Percentiles rank a stretch among this genome's conserved stretches.
Conservation (phyloP, 2,113 vertebrate species). For the Poicephalus gulielmi region DNA sequence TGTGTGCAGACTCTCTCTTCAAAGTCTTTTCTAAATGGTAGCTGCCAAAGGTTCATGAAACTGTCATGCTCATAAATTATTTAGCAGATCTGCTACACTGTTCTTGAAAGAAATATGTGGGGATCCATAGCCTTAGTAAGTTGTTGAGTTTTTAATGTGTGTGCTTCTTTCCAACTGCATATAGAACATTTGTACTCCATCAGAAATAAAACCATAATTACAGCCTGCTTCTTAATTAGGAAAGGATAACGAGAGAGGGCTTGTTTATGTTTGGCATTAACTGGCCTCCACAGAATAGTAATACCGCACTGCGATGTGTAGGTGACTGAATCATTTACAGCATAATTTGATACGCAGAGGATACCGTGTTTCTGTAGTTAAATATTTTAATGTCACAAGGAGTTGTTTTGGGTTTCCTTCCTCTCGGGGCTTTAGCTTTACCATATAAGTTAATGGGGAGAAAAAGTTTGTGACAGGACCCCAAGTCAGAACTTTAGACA, state of each 20-base stretch:
- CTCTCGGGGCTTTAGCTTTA: not conserved
- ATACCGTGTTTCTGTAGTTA: not conserved
- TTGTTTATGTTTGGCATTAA: not conserved
- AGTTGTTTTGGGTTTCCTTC: not conserved
- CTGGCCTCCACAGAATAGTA: not conserved
- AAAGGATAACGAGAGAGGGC: not conserved
- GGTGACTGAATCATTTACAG: not conserved
- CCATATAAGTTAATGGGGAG: rapidly evolving
- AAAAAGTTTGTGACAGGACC: not conserved
- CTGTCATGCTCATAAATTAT: not conserved
- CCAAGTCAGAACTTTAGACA: not conserved
- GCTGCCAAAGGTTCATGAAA: not conserved
- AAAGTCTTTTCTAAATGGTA: not conserved
- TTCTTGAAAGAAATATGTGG: not conserved
- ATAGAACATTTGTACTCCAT: not conserved
- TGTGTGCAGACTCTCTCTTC: not conserved
- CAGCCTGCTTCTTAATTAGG: not conserved
- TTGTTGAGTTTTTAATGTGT: not conserved
- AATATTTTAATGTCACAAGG: not conserved
- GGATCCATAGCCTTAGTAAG: not conserved
- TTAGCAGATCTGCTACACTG: not conserved
- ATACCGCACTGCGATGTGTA: not conserved
- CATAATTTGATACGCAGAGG: not conserved
- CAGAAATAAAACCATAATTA: not conserved
- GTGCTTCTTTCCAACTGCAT: not conserved